These are phyloP conservation scores for Platycnemis pennipes DNA, from an alignment of 2,888 invertebrate species.

Conservation along the genomic window DNA sequence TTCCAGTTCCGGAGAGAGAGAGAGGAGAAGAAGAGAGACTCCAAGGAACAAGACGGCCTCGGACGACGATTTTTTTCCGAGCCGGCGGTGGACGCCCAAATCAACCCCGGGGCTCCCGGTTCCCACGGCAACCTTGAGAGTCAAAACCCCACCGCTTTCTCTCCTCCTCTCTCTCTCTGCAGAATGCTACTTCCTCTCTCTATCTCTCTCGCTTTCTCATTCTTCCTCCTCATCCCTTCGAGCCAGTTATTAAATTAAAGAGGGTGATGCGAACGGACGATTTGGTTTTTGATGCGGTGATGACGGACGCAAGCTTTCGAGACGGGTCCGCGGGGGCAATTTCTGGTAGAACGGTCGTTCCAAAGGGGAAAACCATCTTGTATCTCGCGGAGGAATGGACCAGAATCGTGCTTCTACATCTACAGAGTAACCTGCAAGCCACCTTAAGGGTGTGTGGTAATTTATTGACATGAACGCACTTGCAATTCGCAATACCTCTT, in stretches of 20 bases:
- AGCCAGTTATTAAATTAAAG: neutral
- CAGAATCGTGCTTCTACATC: no score
- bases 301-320: neutral
- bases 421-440: no score
- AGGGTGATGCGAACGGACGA: neutral
- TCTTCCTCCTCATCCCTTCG: no score
- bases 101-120: neutral
- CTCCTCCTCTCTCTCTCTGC: neutral
- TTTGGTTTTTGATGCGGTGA: neutral
- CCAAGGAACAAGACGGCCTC: neutral
- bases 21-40: neutral
- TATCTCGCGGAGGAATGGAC: neutral
- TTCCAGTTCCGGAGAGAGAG: neutral
- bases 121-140: neutral
- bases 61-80: neutral
- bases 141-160: neutral
- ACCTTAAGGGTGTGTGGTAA: no score
- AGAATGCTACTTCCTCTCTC: neutral
- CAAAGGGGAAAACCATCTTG: neutral
- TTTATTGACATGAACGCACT: no score
- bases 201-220: neutral
- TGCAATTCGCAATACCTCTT: no score
- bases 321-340: neutral
- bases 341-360: no score
- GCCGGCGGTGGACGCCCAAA: neutral